Percentiles rank a stretch among this genome's conserved stretches.
These are phyloP conservation scores for Parnassius apollo DNA, from an alignment of 2,888 invertebrate genomes.

Conservation along the genomic window DNA sequence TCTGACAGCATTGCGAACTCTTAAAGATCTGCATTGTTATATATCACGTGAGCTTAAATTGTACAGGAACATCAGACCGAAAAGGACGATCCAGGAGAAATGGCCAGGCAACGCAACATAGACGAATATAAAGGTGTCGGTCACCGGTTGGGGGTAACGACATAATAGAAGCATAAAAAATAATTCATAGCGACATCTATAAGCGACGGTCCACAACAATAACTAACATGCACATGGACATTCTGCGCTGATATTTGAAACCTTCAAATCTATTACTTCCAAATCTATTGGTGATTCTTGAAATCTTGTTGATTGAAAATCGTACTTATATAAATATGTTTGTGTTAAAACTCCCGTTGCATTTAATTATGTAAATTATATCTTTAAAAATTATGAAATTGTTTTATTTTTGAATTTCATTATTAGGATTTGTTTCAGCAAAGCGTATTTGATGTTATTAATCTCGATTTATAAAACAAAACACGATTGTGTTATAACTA, in stretches of 20 bases:
- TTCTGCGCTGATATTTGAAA: neutral
- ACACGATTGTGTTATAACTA: too few species aligned
- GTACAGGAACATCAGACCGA: conserved; percentile 83
- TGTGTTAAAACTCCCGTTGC: too few species aligned
- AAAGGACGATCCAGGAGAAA: conserved; percentile 85
- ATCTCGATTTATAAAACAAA: too few species aligned
- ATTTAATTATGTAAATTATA: conserved; percentile 10
- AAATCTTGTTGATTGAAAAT: too few species aligned
- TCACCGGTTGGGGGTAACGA: conserved; percentile 92
- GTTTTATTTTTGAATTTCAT: conserved; percentile 1
- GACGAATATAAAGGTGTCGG: conserved; percentile 95
- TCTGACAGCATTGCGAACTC: too few species aligned
- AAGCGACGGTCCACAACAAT: neutral
- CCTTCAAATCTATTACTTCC: too few species aligned
- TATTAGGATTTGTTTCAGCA: neutral
- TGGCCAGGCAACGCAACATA: conserved; percentile 84
- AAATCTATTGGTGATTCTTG: neutral
- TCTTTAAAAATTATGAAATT: neutral
- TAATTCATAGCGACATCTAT: conserved; percentile 50
- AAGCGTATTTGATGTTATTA: neutral
- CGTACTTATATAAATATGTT: too few species aligned
- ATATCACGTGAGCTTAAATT: neutral
- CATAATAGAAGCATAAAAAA: conserved; percentile 83
- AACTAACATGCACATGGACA: neutral
- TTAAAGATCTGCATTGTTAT: too few species aligned